phyloP scores from a whole-genome alignment of 2,888 invertebrate species.

The Volucella inflata region DNA sequence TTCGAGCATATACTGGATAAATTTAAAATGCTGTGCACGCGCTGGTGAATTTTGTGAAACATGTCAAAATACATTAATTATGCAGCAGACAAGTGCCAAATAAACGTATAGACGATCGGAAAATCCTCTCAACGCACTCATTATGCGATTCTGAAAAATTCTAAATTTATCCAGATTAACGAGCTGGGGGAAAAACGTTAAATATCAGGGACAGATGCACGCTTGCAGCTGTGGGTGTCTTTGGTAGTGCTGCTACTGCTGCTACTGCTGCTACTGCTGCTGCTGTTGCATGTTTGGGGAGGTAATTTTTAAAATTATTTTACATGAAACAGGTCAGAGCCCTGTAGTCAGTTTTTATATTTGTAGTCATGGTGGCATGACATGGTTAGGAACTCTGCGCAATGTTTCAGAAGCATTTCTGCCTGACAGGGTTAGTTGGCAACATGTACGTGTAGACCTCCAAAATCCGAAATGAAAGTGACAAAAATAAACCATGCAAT shows the following conservation, averaged over 20 bases:
- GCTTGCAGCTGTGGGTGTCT: constrained; percentile 60
- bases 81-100: constrained; percentile 24
- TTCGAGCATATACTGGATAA: background rate
- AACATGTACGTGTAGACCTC: constrained; percentile 52
- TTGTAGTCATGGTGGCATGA: constrained; percentile 1
- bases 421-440: constrained; percentile 66
- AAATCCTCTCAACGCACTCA: constrained; percentile 65
- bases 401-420: constrained; percentile 52
- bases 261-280: too few species aligned
- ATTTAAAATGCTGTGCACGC: constrained; percentile 8
- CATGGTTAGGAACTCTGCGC: background rate
- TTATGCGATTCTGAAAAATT: constrained; percentile 66
- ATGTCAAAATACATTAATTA: constrained; percentile 46
- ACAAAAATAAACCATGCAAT: constrained; percentile 67
- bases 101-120: constrained; percentile 34
- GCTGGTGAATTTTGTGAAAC: constrained; percentile 39
- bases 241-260: too few species aligned
- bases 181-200: constrained; percentile 54
- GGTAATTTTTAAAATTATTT: constrained; percentile 60
- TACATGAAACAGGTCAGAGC: constrained; percentile 60
- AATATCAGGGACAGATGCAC: constrained; percentile 54
- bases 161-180: constrained; percentile 67
- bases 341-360: constrained; percentile 2
- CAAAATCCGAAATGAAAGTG: constrained; percentile 41
- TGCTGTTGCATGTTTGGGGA: constrained; percentile 52